Conservation (phyloP, 2,797 vertebrate species). For the Tamandua tetradactyla region DNA sequence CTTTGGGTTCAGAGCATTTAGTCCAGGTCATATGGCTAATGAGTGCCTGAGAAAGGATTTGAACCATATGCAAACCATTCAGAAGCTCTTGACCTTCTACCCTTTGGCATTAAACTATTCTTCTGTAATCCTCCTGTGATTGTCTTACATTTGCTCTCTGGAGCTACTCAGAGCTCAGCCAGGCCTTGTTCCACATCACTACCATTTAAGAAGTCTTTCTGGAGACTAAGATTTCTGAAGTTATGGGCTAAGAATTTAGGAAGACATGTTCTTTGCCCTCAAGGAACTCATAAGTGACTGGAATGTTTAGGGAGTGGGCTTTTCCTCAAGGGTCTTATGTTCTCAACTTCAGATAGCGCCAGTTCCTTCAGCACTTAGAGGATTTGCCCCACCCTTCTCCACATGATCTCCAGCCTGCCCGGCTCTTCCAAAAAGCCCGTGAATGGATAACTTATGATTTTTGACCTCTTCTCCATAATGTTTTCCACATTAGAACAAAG, state of each 20-base stretch:
- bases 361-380: not conserved
- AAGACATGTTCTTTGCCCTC: slow-evolving; percentile 10
- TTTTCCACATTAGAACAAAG: slow-evolving; percentile 33
- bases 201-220: not conserved
- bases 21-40: not conserved
- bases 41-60: not conserved
- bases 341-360: not conserved
- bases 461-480: not conserved
- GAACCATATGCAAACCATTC: not conserved
- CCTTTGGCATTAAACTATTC: not conserved
- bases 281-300: not conserved
- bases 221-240: not conserved
- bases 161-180: slow-evolving; percentile 2
- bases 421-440: not conserved
- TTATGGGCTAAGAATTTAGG: not conserved
- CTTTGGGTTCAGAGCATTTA: not conserved
- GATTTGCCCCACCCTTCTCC: not conserved
- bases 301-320: not conserved
- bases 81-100: not conserved
- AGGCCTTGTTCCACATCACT: not conserved
- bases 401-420: not conserved
- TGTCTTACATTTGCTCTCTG: not conserved
- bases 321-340: not conserved
- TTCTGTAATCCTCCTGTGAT: not conserved
- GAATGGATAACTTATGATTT: slow-evolving; percentile 1